Percentiles rank a stretch among this genome's conserved stretches.
Conservation (phyloP, 2,888 invertebrate species). For the Dorcus hopei region DNA sequence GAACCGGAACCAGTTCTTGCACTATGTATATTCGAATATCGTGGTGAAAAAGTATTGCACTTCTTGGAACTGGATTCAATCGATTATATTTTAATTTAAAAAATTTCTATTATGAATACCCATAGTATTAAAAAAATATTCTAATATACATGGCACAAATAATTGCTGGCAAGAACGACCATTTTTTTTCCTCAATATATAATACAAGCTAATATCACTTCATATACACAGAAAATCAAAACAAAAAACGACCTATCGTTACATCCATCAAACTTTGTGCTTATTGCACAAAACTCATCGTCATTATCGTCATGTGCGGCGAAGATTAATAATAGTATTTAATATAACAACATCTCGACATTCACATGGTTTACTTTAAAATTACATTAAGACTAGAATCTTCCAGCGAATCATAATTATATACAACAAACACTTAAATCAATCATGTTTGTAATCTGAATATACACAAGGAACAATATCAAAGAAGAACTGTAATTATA, state of each 20-base stretch:
- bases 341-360: neutral
- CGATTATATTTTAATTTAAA: no score
- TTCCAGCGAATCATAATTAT: conserved; percentile 25
- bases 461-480: conserved; percentile 31
- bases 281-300: conserved; percentile 25
- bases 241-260: conserved; percentile 1
- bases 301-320: conserved; percentile 8
- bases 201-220: conserved; percentile 38
- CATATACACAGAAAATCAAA: conserved; percentile 27
- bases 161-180: conserved; percentile 29
- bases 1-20: neutral
- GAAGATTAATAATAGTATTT: neutral
- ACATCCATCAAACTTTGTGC: conserved; percentile 15
- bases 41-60: neutral
- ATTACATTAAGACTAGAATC: conserved; percentile 20
- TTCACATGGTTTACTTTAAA: conserved; percentile 8
- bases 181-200: conserved; percentile 24
- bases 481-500: conserved; percentile 18
- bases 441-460: conserved; percentile 1
- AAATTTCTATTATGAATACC: no score
- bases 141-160: neutral
- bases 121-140: neutral
- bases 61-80: neutral
- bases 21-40: neutral
- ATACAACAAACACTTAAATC: conserved; percentile 19